A percentile compares a stretch with the other conserved stretches of the same genome.
phyloP scores from a whole-genome alignment of 2,113 vertebrate species.

The Cyanistes caeruleus region DNA sequence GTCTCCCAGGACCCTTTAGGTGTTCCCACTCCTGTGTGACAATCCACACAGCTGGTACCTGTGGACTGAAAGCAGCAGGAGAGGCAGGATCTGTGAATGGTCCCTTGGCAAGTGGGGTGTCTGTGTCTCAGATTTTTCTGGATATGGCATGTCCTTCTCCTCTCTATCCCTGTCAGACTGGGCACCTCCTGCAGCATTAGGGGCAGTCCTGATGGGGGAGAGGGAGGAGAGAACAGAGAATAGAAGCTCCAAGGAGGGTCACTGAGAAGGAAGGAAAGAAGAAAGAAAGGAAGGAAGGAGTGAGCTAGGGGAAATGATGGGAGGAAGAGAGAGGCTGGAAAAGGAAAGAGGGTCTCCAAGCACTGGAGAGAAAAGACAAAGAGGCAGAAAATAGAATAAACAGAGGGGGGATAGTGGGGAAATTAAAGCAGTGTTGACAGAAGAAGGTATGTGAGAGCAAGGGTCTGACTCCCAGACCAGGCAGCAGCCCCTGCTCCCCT shows the following conservation, averaged over 20 bases:
- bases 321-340: conserved; percentile 47
- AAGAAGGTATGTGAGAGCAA: background rate
- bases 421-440: background rate
- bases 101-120: background rate
- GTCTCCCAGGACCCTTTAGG: background rate
- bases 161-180: background rate
- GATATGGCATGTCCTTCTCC: background rate
- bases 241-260: background rate
- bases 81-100: background rate
- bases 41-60: background rate
- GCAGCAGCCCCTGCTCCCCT: background rate
- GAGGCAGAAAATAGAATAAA: conserved; percentile 51
- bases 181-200: background rate
- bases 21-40: background rate
- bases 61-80: background rate
- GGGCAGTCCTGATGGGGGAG: conserved; percentile 15
- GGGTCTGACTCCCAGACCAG: background rate
- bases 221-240: conserved; percentile 24
- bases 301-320: background rate
- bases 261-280: conserved; percentile 30
- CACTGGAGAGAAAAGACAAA: conserved; percentile 28
- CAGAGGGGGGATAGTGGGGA: background rate
- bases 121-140: background rate
- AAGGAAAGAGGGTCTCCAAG: conserved; percentile 42
- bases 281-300: conserved; percentile 42